Conservation (phyloP, 1,140 invertebrate species). For the Potamilus streckersoni region DNA sequence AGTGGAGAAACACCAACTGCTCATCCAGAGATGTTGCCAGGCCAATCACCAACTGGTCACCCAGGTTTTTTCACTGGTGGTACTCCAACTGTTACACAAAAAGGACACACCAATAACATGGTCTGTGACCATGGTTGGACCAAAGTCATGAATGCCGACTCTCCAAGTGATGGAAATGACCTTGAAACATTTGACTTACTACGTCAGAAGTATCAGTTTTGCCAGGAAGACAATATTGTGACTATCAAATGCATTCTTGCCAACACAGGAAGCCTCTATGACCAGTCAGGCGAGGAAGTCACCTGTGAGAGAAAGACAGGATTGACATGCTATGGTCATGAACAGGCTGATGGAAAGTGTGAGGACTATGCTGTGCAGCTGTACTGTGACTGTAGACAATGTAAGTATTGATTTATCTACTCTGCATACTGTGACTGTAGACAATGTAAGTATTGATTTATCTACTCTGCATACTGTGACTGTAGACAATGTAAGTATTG, state of each 20-base stretch:
- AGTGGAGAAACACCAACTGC: conserved; percentile 10
- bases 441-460: no score
- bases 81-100: conserved; percentile 1
- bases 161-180: conserved; percentile 43
- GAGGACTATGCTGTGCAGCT: conserved; percentile 65
- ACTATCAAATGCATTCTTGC: conserved; percentile 31
- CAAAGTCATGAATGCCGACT: conserved; percentile 39
- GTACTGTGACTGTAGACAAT: conserved; percentile 61
- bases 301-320: conserved; percentile 43
- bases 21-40: background rate
- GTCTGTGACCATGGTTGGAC: conserved; percentile 52
- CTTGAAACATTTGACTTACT: conserved; percentile 45
- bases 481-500: no score
- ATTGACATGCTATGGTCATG: conserved; percentile 39
- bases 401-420: no score
- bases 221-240: conserved; percentile 36
- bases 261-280: conserved; percentile 22
- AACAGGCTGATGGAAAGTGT: conserved; percentile 38
- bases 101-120: conserved; percentile 13
- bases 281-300: conserved; percentile 41
- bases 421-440: no score
- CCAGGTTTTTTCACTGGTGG: conserved; percentile 2
- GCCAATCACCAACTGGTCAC: conserved; percentile 4
- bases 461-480: no score
- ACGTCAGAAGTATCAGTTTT: conserved; percentile 42